A percentile compares a stretch with the other conserved stretches of the same genome.
phyloP scores from a whole-genome alignment of 2,888 invertebrate species.

The Argyresthia albistria region DNA sequence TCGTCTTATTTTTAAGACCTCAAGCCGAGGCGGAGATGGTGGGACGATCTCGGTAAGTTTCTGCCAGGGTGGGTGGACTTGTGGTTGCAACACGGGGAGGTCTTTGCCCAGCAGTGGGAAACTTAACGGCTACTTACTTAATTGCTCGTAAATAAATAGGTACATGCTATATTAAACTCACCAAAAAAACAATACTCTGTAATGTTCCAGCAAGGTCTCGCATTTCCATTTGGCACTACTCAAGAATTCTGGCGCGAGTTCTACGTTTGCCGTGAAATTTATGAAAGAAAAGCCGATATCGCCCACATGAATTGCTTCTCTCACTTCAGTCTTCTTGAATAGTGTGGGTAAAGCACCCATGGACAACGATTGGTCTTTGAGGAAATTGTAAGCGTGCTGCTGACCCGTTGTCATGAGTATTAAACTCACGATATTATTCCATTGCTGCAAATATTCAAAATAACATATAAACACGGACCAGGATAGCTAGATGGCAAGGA shows the following conservation, averaged over 20 bases:
- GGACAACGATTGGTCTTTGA: slow-evolving; percentile 31
- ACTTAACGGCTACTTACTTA: no score
- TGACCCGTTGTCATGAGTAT: slow-evolving; percentile 37
- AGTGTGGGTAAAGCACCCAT: slow-evolving; percentile 16
- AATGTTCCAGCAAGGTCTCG: slow-evolving; percentile 43
- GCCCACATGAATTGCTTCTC: slow-evolving; percentile 50
- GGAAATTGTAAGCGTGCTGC: slow-evolving; percentile 51
- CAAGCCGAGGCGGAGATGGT: no score
- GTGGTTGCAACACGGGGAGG: no score
- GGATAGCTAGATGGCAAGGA: no score
- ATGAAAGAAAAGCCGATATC: slow-evolving; percentile 34
- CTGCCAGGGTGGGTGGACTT: no score
- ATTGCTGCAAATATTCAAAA: slow-evolving; percentile 38
- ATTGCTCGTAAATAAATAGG: neutral
- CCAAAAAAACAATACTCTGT: slow-evolving; percentile 47
- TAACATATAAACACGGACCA: neutral
- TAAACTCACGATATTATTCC: slow-evolving; percentile 30
- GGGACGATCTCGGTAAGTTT: no score
- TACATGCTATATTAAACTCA: slow-evolving; percentile 14
- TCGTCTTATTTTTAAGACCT: slow-evolving; percentile 1
- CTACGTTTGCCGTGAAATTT: slow-evolving; percentile 40
- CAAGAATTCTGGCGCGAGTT: slow-evolving; percentile 43
- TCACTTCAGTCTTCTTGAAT: slow-evolving; percentile 31
- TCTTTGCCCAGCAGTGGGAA: no score
- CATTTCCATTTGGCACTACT: slow-evolving; percentile 35